Evolutionary conservation across 2,797 vertebrate genomes (phyloP).

Genomic region (Hippopotamyrus pictus): DNA sequence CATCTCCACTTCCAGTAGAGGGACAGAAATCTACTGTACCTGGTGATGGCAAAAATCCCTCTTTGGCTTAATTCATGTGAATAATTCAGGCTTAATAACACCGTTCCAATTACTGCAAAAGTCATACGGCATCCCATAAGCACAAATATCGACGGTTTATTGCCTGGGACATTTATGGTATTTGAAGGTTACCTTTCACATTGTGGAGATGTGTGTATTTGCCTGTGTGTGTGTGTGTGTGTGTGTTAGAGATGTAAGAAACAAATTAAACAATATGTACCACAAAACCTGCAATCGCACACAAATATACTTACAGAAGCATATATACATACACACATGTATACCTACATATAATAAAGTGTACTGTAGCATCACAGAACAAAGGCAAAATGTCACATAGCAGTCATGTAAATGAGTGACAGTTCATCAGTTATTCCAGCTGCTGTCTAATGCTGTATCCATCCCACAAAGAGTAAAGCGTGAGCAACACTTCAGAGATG

Average conservation of each 20-base stretch:
- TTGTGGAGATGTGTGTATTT: slow-evolving; percentile 45
- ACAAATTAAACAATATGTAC: not conserved
- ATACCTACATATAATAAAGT: slow-evolving; percentile 45
- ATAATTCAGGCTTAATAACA: slow-evolving; percentile 93
- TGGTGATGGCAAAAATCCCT: not conserved
- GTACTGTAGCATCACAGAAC: slow-evolving; percentile 67
- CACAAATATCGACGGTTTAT: slow-evolving; percentile 99
- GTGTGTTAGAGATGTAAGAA: not conserved
- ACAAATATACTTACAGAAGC: not conserved
- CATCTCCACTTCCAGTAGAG: not conserved
- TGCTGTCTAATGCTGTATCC: slow-evolving; percentile 54
- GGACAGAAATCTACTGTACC: not conserved
- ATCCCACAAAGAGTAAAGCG: slow-evolving; percentile 20
- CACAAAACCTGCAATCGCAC: not conserved
- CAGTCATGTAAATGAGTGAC: slow-evolving; percentile 68
- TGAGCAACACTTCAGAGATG: not conserved
- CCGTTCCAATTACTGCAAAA: slow-evolving; percentile 99
- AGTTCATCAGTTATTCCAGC: slow-evolving; percentile 63
- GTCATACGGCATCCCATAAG: slow-evolving; percentile 97
- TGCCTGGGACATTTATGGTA: slow-evolving; percentile 98
- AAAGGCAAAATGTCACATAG: slow-evolving; percentile 65
- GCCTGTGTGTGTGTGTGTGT: not conserved
- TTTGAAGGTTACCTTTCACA: slow-evolving; percentile 99
- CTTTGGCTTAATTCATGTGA: slow-evolving; percentile 88
- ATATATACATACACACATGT: not conserved